phyloP scores from a whole-genome alignment of 2,797 vertebrate genomes.

The Carduelis carduelis region DNA sequence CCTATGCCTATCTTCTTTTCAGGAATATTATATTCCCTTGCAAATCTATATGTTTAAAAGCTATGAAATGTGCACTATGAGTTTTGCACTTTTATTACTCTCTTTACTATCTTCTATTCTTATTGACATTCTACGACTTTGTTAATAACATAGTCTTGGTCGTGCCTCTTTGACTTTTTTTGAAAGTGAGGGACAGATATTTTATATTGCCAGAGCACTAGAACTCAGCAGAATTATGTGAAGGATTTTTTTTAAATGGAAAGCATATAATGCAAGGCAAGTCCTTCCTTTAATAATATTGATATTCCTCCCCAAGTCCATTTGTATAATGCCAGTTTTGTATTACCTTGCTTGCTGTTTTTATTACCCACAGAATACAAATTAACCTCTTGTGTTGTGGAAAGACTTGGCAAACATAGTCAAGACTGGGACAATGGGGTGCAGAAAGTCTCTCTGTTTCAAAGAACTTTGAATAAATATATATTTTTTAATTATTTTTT shows the following conservation, averaged over 20 bases:
- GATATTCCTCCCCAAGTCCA: neutral
- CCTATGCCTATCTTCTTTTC: neutral
- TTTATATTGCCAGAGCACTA: neutral
- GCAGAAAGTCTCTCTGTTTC: neutral
- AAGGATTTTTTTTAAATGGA: neutral
- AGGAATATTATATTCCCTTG: neutral
- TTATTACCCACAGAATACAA: neutral
- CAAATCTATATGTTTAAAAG: neutral
- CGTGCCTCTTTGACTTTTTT: neutral
- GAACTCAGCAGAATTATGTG: neutral
- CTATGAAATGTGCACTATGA: neutral
- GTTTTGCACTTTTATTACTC: neutral
- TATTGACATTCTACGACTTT: neutral
- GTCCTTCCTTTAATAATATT: neutral
- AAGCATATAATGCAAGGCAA: neutral
- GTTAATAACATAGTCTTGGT: neutral
- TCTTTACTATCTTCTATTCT: neutral
- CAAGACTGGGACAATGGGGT: neutral
- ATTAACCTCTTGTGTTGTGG: neutral
- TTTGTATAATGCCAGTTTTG: neutral
- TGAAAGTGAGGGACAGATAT: neutral
- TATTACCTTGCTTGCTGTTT: neutral
- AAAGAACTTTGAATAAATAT: neutral
- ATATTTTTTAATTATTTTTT: neutral
- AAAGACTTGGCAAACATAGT: neutral